Evolutionary conservation across 2,113 vertebrate species (phyloP).

Genomic region (Microtus montanus): DNA sequence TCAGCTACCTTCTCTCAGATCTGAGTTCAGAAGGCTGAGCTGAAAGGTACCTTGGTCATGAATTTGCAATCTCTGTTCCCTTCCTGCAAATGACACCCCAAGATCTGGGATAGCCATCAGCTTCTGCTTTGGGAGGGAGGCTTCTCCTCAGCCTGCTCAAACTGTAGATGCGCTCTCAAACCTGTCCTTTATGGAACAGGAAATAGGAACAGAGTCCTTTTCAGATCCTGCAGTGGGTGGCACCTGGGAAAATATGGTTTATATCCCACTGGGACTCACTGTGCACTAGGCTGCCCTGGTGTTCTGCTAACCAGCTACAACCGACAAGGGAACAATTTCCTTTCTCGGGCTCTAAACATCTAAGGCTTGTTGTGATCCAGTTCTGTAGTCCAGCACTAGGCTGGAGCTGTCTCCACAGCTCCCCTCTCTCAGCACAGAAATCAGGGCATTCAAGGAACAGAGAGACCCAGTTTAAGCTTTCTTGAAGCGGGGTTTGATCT

Average conservation of each 20-base stretch:
- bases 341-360: neutral
- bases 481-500: neutral
- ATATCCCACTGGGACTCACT: neutral
- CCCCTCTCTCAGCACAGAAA: neutral
- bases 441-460: conserved; percentile 12
- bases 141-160: neutral
- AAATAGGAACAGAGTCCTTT: neutral
- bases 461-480: neutral
- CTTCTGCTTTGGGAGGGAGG: neutral
- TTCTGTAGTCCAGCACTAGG: neutral
- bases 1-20: neutral
- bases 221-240: neutral
- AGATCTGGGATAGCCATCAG: neutral
- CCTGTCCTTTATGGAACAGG: neutral
- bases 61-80: neutral
- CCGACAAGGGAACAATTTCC: neutral
- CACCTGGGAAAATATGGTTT: neutral
- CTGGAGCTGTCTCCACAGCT: neutral
- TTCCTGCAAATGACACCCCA: neutral
- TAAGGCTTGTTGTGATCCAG: neutral
- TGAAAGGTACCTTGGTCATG: neutral
- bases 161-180: neutral
- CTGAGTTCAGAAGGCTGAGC: neutral
- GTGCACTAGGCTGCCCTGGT: neutral
- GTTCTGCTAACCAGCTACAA: neutral